These are phyloP conservation scores for Champsocephalus esox DNA, from an alignment of 2,797 vertebrate species.

Conservation along the genomic window DNA sequence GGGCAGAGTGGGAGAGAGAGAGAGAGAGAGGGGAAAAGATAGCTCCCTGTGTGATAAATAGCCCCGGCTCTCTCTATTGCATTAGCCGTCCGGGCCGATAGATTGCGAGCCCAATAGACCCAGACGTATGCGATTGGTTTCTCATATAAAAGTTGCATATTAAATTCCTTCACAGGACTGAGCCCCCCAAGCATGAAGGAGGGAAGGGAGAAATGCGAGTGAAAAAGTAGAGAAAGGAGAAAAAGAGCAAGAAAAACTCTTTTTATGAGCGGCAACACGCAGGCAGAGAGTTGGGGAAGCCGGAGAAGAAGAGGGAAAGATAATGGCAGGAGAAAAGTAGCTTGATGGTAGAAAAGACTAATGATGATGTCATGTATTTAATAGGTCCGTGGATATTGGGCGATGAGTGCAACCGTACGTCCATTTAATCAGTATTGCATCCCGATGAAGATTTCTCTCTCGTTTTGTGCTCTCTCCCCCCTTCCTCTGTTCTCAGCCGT, in stretches of 20 bases:
- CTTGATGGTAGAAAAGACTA: slow-evolving; percentile 78
- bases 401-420: slow-evolving; percentile 78
- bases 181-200: slow-evolving; percentile 81
- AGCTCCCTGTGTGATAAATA: slow-evolving; percentile 88
- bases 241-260: slow-evolving; percentile 75
- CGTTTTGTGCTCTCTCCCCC: slow-evolving; percentile 56
- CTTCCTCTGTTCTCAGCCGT: slow-evolving; percentile 67
- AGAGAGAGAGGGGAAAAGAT: slow-evolving; percentile 77
- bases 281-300: slow-evolving; percentile 69
- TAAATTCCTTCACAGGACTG: slow-evolving; percentile 89
- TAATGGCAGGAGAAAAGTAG: slow-evolving; percentile 75
- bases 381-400: slow-evolving; percentile 83
- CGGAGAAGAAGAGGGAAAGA: slow-evolving; percentile 57
- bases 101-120: slow-evolving; percentile 88
- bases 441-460: slow-evolving; percentile 83
- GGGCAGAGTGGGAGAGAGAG: slow-evolving; percentile 73
- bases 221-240: slow-evolving; percentile 72
- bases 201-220: slow-evolving; percentile 76
- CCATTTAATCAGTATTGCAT: slow-evolving; percentile 85
- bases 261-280: slow-evolving; percentile 77
- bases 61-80: slow-evolving; percentile 85
- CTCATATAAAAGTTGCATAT: slow-evolving; percentile 90
- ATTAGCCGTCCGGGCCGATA: slow-evolving; percentile 88
- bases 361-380: slow-evolving; percentile 83
- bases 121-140: slow-evolving; percentile 89